Base-by-base conservation (phyloP, 2,888 invertebrate species). In the Branchipolynoe longqiensis region DNA sequence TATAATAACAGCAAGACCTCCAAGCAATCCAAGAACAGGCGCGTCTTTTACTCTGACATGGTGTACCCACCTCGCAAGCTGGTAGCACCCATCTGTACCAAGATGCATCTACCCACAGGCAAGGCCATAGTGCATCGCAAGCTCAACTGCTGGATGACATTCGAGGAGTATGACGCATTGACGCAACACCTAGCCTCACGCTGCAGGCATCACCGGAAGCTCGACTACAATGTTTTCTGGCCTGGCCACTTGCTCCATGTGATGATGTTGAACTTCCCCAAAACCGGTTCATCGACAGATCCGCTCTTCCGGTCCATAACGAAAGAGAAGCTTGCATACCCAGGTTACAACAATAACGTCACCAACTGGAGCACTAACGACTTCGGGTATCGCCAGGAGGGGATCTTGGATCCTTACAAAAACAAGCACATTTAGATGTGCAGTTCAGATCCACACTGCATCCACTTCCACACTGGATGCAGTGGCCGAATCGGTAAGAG, bases 91-190 rank as follows among this genome's bases (percentile, higher is more conserved):
- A 85, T 88, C 8, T 90, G 87, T 0, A 87, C 87, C 41, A 91
- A 91, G 84, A 89, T 91, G 85, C 90, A 90, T 38, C 86, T 93
- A 86, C 92, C 92, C 14, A 92, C 93, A 4, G 93, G 93, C 1
- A 88, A 89, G 36, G 93, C 93, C 1, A 85, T 91, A 1, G 90
- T 93, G 25, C 85, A 89, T 14, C 86, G 91, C 18, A 89, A 89
- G 83, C 90, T 91, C 0, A 91, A 93, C 88, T 91, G 91, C 86
- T 93, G 93, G 93, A 91, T 93, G 92, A 90, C 92, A 0, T 93
- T 92, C 90, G 93, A 93, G 84, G 91, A 93, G 83, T 93, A 92
- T 88, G 91, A 91, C 56, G 88, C 87, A 84, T 87, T 93, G 3
- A 92, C 92, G 36, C 89, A 84, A 85, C 87, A 82, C 18, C 74